phyloP scores from a whole-genome alignment of 2,888 invertebrate species.

The Mesorhabditis sp. region DNA sequence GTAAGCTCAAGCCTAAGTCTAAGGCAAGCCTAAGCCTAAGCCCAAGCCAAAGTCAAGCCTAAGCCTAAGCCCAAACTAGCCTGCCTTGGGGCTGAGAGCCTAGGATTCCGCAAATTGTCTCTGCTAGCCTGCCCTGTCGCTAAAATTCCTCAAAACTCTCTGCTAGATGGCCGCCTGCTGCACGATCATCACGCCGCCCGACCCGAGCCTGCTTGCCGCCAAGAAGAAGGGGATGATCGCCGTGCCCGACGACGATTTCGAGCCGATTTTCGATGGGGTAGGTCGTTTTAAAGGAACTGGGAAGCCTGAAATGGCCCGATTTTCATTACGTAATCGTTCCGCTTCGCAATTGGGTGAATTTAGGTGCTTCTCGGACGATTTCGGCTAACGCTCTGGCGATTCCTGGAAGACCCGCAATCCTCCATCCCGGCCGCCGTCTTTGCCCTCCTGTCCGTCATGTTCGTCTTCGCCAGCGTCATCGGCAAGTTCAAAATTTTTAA shows the following conservation, averaged over 20 bases:
- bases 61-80: neutral
- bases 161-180: neutral
- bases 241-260: neutral
- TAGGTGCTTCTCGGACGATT: constrained; percentile 25
- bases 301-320: too few species aligned
- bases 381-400: constrained; percentile 44
- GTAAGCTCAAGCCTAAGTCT: neutral
- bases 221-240: neutral
- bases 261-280: constrained; percentile 8
- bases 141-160: neutral
- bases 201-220: constrained; percentile 14
- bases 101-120: too few species aligned
- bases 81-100: too few species aligned
- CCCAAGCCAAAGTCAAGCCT: neutral
- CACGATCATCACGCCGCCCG: neutral
- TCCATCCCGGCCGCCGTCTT: constrained; percentile 46
- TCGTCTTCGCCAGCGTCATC: constrained; percentile 54
- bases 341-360: neutral
- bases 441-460: constrained; percentile 49
- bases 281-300: neutral
- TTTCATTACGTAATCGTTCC: too few species aligned
- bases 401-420: constrained; percentile 53
- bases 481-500: constrained; percentile 20
- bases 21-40: neutral
- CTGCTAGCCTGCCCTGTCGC: neutral